Evolutionary conservation across 1,140 invertebrate genomes (phyloP).

Genomic region (Diploscapter pachys): DNA sequence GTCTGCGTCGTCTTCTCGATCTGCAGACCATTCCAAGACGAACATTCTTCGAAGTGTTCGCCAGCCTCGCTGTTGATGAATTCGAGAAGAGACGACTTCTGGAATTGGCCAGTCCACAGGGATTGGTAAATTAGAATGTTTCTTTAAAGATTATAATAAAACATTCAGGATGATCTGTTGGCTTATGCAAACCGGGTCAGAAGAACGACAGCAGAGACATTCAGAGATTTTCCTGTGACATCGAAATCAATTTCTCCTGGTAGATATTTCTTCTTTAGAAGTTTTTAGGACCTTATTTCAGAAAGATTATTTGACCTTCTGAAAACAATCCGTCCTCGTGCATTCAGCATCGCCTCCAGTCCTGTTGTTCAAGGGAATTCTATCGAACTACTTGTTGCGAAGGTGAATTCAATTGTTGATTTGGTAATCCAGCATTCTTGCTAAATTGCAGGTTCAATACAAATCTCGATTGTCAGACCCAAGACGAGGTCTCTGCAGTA

Average conservation of each 20-base stretch:
- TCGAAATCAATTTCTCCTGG: constrained; percentile 60
- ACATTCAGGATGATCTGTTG: constrained; percentile 74
- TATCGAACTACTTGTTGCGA: constrained; percentile 80
- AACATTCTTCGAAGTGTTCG: constrained; percentile 79
- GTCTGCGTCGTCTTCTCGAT: constrained; percentile 63
- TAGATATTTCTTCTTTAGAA: too few relatives aligned
- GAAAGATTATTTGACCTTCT: constrained; percentile 84
- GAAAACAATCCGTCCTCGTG: constrained; percentile 78
- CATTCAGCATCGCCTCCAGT: constrained; percentile 93
- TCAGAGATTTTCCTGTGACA: constrained; percentile 73
- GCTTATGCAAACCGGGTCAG: constrained; percentile 82
- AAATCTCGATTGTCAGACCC: constrained; percentile 73
- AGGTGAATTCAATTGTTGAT: constrained; percentile 65
- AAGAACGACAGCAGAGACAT: constrained; percentile 81
- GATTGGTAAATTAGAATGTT: constrained; percentile 60
- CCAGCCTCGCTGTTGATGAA: constrained; percentile 77
- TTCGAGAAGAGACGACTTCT: constrained; percentile 82
- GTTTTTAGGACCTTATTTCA: neutral
- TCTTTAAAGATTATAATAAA: constrained; percentile 25
- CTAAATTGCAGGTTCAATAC: constrained; percentile 65
- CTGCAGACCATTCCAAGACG: constrained; percentile 74
- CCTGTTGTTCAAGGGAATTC: constrained; percentile 65
- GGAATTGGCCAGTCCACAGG: constrained; percentile 78
- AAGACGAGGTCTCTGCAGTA: constrained; percentile 82
- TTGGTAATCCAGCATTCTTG: too few relatives aligned